Evolutionary conservation across 1,140 invertebrate genomes (phyloP).

Genomic region (Magallana angulata): DNA sequence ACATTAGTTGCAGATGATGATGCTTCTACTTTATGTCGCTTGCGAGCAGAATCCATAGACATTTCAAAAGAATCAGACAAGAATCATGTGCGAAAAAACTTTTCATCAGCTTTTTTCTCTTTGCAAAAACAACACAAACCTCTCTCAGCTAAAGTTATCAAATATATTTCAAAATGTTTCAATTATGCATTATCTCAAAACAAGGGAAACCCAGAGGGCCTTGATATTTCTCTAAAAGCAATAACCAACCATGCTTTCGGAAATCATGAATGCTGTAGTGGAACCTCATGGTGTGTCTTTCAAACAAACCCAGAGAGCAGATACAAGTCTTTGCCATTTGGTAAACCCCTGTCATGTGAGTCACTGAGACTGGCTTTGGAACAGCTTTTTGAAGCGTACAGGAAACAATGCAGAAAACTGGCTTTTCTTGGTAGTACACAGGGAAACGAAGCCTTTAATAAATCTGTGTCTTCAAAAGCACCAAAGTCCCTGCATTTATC

Average conservation of each 20-base stretch:
- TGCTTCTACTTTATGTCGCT: too few relatives aligned
- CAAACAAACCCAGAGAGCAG: slow-evolving; percentile 3
- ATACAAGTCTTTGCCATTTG: slow-evolving; percentile 38
- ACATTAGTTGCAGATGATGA: too few relatives aligned
- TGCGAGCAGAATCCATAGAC: background rate
- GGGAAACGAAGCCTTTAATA: slow-evolving; percentile 40
- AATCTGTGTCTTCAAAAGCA: slow-evolving; percentile 43
- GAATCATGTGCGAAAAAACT: slow-evolving; percentile 16
- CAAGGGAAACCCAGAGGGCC: slow-evolving; percentile 1
- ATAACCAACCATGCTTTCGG: slow-evolving; percentile 15
- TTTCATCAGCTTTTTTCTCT: background rate
- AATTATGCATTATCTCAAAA: slow-evolving; percentile 12
- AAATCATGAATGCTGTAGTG: slow-evolving; percentile 2
- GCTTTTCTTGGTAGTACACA: slow-evolving; percentile 30
- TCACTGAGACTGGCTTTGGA: slow-evolving; percentile 5
- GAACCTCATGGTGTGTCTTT: slow-evolving; percentile 22
- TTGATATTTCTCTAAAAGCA: slow-evolving; percentile 21
- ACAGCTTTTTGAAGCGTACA: slow-evolving; percentile 21
- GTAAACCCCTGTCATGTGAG: slow-evolving; percentile 21
- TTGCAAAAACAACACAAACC: background rate
- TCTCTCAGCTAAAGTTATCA: slow-evolving; percentile 2
- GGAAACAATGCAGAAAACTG: slow-evolving; percentile 30
- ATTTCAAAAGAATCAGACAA: slow-evolving; percentile 2
- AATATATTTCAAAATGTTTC: slow-evolving; percentile 25
- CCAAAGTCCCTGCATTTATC: slow-evolving; percentile 37